A percentile compares a stretch with the other conserved stretches of the same genome.
These are phyloP conservation scores for Aphidius colemani DNA, from an alignment of 2,888 invertebrate genomes.

Conservation along the genomic window DNA sequence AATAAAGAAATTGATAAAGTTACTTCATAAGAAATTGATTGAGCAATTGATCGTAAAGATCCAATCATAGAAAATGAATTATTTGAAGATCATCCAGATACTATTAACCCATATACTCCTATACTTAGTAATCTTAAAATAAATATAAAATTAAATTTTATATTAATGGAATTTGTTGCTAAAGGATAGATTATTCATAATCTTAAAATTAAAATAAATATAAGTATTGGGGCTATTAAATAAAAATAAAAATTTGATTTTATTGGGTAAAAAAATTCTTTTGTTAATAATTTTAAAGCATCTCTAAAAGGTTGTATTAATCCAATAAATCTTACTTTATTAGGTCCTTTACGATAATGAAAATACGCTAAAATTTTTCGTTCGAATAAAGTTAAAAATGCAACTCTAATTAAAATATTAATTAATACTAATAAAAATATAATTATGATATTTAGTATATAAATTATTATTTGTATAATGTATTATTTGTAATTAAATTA, in stretches of 20 bases:
- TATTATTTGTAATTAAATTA: conserved; percentile 60
- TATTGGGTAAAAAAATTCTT: conserved; percentile 66
- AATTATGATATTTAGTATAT: conserved; percentile 51
- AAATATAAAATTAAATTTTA: conserved; percentile 68
- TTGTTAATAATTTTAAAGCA: conserved; percentile 75
- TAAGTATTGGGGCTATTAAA: conserved; percentile 68
- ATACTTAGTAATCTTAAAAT: conserved; percentile 70
- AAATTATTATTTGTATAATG: conserved; percentile 28
- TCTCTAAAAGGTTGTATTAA: conserved; percentile 74
- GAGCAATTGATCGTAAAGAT: conserved; percentile 70
- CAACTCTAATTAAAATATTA: conserved; percentile 68
- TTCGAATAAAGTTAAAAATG: conserved; percentile 75
- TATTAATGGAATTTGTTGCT: conserved; percentile 63
- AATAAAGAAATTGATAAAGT: conserved; percentile 69
- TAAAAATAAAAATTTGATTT: conserved; percentile 68
- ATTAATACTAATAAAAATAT: conserved; percentile 62
- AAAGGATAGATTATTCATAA: conserved; percentile 67
- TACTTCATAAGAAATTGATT: conserved; percentile 79
- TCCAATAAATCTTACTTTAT: conserved; percentile 70
- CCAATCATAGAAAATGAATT: conserved; percentile 76
- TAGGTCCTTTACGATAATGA: conserved; percentile 76
- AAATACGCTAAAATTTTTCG: conserved; percentile 73
- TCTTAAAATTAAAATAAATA: conserved; percentile 67
- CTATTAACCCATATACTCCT: conserved; percentile 69
- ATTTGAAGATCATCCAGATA: conserved; percentile 73